These are phyloP conservation scores for Trileptium ribeirensis DNA, from an alignment of 2,888 invertebrate genomes.

Conservation along the genomic window DNA sequence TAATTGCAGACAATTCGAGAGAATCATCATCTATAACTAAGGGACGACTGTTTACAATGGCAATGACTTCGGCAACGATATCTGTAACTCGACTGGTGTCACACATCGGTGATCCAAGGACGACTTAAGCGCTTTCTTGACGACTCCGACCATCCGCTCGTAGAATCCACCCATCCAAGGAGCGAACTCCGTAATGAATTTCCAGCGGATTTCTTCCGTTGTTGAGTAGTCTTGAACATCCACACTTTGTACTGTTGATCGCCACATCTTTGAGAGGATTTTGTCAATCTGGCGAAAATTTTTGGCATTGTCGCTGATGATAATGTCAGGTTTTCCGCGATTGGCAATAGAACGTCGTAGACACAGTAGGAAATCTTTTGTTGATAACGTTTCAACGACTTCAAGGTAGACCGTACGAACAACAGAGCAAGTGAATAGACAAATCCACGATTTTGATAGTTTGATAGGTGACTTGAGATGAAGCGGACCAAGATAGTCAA, in stretches of 20 bases:
- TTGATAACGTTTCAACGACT: slow-evolving; percentile 37
- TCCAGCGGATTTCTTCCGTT: background rate
- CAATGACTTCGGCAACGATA: background rate
- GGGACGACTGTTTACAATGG: background rate
- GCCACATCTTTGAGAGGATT: slow-evolving; percentile 34
- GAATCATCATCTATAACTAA: background rate
- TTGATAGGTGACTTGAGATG: slow-evolving; percentile 8
- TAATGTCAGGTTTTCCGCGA: slow-evolving; percentile 42
- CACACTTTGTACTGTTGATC: background rate
- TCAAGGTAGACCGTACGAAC: slow-evolving; percentile 22
- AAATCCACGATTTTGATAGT: slow-evolving; percentile 3
- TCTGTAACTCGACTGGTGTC: background rate
- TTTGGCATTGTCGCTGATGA: slow-evolving; percentile 52
- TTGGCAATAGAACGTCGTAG: slow-evolving; percentile 44
- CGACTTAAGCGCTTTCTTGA: background rate
- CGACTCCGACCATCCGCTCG: background rate
- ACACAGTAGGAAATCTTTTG: slow-evolving; percentile 44
- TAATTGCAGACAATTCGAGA: background rate
- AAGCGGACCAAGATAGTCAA: slow-evolving; percentile 14
- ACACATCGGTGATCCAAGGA: background rate
- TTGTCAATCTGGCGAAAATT: slow-evolving; percentile 43
- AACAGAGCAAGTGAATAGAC: slow-evolving; percentile 16
- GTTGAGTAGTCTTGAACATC: background rate
- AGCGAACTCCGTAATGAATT: background rate
- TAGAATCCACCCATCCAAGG: background rate